Evolutionary conservation across 92 coral and sea anemone species (phyloP), one percentile per base, ranked within the genome.

Genomic region (Diadumene lineata): DNA sequence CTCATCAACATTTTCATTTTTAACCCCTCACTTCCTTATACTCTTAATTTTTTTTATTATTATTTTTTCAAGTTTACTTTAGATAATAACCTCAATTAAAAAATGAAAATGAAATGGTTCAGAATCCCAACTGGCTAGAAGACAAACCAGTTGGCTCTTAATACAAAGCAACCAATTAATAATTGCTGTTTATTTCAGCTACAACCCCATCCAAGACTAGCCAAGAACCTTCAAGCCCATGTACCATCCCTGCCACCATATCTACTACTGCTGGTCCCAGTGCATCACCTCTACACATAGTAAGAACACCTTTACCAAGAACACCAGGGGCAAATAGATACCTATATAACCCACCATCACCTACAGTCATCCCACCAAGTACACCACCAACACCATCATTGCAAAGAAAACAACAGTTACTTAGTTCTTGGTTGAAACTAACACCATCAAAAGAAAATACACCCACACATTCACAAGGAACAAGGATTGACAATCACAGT

Each of bases 351-450:
- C 85, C 84, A 2, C 67, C 69, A 17, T 79, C 77, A 8, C 72
- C 65, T 28, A 53, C 33, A 3, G 1, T 62, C 13, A 66, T 77
- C 18, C 50, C 73, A 13, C 19, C 81, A 57, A 72, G 68, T 11
- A 46, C 82, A 23, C 85, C 78, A 16, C 26, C 81, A 1, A 73
- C 89, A 65, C 73, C 90, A 51, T 77, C 72, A 70, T 74, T 81
- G 32, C 84, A 75, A 29, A 91, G 97, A 68, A 93, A 93, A 79
- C 97, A 89, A 56, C 91, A 89, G 61, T 79, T 85, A 21, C 82
- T 94, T 31, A 75, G 88, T 18, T 79, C 88, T 11, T 94, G 98
- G 98, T 62, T 94, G 27, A 86, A 70, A 50, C 33, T 50, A 18
- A 86, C 72, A 7, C 74, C 85, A 24, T 38, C 72, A 56, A 74